These are phyloP conservation scores for Sigmodon hispidus DNA, from an alignment of 2,113 vertebrate species.

Conservation along the genomic window DNA sequence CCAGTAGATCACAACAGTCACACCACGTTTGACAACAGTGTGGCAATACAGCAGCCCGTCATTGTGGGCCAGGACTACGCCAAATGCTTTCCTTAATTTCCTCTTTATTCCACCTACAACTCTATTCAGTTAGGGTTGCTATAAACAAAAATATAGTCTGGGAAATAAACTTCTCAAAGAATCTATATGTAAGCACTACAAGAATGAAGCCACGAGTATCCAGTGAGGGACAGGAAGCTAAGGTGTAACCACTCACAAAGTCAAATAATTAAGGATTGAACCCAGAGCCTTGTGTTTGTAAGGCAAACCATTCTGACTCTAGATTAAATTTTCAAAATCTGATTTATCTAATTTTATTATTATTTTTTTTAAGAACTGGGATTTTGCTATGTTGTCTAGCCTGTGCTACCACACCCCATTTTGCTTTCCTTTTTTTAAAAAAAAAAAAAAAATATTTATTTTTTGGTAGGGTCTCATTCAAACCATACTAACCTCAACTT, in stretches of 20 bases:
- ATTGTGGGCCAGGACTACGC: neutral
- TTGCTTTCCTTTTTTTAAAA: neutral
- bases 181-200: neutral
- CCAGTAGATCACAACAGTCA: neutral
- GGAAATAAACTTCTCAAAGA: constrained; percentile 55
- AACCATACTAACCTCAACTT: neutral
- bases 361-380: neutral
- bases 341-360: too few species aligned
- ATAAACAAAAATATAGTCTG: constrained; percentile 24
- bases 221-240: neutral
- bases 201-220: neutral
- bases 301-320: neutral
- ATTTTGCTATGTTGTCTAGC: neutral
- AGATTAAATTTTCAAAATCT: neutral
- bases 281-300: neutral
- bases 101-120: constrained; percentile 2
- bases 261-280: neutral
- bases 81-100: neutral
- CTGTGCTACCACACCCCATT: neutral
- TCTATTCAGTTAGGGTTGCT: neutral
- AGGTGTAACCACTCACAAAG: neutral
- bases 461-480: neutral
- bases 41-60: neutral
- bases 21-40: neutral
- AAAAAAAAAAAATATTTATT: too few species aligned